phyloP scores from a whole-genome alignment of 2,888 invertebrate genomes.

The Epirrita christyi region DNA sequence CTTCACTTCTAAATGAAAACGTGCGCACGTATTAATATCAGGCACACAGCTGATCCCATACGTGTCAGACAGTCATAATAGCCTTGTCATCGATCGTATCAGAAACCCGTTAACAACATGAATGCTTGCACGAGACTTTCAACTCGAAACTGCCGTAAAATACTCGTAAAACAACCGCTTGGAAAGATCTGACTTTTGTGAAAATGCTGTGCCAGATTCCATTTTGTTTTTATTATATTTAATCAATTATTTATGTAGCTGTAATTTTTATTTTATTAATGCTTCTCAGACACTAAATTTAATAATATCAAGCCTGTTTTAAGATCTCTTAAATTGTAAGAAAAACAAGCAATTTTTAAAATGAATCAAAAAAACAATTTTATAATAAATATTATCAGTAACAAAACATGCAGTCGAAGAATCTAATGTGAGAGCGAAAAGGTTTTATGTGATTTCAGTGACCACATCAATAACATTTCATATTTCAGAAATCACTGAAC shows the following conservation, averaged over 20 bases:
- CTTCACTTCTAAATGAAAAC: slow-evolving; percentile 1
- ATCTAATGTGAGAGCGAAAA: slow-evolving; percentile 1
- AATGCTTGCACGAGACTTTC: slow-evolving; percentile 7
- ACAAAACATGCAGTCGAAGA: neutral
- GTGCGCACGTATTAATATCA: slow-evolving; percentile 10
- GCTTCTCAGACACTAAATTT: too few species aligned
- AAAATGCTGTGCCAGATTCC: neutral
- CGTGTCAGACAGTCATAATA: slow-evolving; percentile 19
- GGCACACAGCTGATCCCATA: slow-evolving; percentile 17
- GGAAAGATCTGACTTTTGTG: slow-evolving; percentile 12
- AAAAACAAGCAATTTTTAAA: too few species aligned
- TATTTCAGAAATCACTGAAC: slow-evolving; percentile 4
- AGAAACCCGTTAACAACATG: slow-evolving; percentile 5
- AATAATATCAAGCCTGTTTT: too few species aligned
- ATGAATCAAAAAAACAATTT: too few species aligned
- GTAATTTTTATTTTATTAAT: too few species aligned
- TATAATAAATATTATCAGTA: too few species aligned
- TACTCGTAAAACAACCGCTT: slow-evolving; percentile 14
- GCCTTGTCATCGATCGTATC: slow-evolving; percentile 15
- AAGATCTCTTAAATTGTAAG: too few species aligned
- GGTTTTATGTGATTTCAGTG: slow-evolving; percentile 2
- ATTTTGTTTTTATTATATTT: too few species aligned
- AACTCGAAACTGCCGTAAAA: slow-evolving; percentile 19
- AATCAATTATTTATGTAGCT: too few species aligned
- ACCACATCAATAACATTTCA: neutral